phyloP scores from a whole-genome alignment of 1,140 invertebrate species.

The Rhizoglyphus robini region DNA sequence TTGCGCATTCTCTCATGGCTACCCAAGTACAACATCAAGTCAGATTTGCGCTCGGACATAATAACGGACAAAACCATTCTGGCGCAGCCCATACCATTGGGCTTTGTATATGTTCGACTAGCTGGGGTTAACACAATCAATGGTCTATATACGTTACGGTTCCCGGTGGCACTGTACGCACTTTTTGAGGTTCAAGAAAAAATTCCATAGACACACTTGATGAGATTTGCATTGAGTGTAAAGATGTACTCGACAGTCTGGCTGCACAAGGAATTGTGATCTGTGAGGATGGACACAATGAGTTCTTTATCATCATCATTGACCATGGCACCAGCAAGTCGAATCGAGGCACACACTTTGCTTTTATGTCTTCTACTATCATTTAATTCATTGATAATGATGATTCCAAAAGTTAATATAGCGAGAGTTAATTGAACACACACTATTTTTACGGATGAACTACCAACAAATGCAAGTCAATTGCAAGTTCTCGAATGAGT shows the following conservation, averaged over 20 bases:
- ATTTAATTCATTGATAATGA: no score
- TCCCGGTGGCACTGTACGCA: constrained; percentile 75
- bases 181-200: constrained; percentile 76
- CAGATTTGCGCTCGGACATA: constrained; percentile 28
- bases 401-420: no score
- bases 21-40: constrained; percentile 10
- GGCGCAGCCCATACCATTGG: constrained; percentile 85
- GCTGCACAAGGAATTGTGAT: background rate
- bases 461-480: no score
- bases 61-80: constrained; percentile 61
- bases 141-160: constrained; percentile 88
- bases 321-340: background rate
- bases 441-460: no score
- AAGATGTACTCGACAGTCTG: background rate
- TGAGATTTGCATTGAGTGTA: constrained; percentile 5
- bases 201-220: constrained; percentile 78
- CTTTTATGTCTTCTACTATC: background rate
- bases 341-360: background rate
- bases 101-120: constrained; percentile 79
- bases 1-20: constrained; percentile 18
- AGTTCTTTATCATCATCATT: background rate
- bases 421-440: no score
- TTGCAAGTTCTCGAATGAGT: no score
- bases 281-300: background rate
- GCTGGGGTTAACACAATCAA: constrained; percentile 70